Evolutionary conservation across 2,888 invertebrate species (phyloP), one percentile per base, ranked within the genome.

Genomic region (Pseudococcus viburni): DNA sequence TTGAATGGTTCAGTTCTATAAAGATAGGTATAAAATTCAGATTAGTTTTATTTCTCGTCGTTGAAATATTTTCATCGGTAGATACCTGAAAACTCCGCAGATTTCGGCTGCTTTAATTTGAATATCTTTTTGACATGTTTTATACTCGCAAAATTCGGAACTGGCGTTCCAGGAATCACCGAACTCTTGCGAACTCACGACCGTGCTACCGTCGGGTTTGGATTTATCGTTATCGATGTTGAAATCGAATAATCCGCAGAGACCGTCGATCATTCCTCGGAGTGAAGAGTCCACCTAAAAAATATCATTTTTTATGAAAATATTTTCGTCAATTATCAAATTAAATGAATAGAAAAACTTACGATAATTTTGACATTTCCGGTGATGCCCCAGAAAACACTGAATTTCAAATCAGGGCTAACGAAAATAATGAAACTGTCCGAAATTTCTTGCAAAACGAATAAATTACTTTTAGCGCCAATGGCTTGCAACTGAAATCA

Each of bases 201-300:
- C 94, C 1, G 93, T 90, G 0, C 91, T 91, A 0, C 96, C 96
- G 91, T 94, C 93, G 0, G 96, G 96, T 89, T 94, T 93, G 3
- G 94, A 93, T 85, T 95, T 94, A 91, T 97, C 97, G 91, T 96
- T 96, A 77, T 91, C 90, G 0, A 92, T 90, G 46, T 93, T 92
- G 0, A 94, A 94, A 91, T 96, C 95, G 91, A 94, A 96, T 89
- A 94, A 94, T 1, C 97, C 97, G 91, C 97, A 97, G 12, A 97
- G 92, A 0, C 97, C 97, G 90, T 96, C 95, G 0, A 96, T 94
- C 73, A 92, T 0, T 93, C 92, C 94, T 12, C 94, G 89, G 42
- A 89, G 83, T n/a, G 85, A 89, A 77, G 85, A 85, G 48, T 85
- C 88, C 17, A 88, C 77, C 89, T 89, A 7, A 42, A 86, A 46